Percentiles rank a stretch among this genome's conserved stretches.
Conservation (phyloP, 2,113 vertebrate species). For the Myrmecophaga tridactyla region DNA sequence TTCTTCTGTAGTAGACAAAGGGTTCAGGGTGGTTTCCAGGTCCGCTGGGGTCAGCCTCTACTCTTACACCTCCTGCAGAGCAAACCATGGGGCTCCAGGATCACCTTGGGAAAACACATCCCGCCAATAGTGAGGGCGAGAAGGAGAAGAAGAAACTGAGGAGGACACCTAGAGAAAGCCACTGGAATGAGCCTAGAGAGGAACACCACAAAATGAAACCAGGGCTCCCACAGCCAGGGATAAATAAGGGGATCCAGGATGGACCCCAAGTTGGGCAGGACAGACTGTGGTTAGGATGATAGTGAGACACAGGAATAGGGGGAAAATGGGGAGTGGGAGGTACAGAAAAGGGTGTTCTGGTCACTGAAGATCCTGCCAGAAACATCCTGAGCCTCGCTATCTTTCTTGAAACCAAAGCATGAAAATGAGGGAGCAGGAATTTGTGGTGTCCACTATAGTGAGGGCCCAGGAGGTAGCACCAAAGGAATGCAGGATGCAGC, state of each 20-base stretch:
- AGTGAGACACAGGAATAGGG: neutral
- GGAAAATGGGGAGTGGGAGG: too few relatives aligned
- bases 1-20: neutral
- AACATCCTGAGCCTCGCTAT: neutral
- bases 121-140: neutral
- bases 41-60: neutral
- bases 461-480: too few relatives aligned
- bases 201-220: neutral
- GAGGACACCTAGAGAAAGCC: accelerated
- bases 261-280: neutral
- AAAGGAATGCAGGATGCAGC: neutral
- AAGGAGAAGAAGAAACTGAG: neutral
- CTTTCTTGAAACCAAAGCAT: neutral
- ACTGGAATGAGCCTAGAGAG: neutral
- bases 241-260: neutral
- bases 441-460: accelerated
- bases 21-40: neutral
- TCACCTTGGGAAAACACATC: neutral
- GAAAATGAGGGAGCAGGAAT: neutral
- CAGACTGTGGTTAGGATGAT: neutral
- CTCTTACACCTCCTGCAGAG: neutral
- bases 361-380: neutral
- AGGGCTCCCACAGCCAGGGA: neutral
- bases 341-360: neutral
- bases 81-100: neutral